phyloP scores from a whole-genome alignment of 2,888 invertebrate species.

The Lycocerus yunnanus region DNA sequence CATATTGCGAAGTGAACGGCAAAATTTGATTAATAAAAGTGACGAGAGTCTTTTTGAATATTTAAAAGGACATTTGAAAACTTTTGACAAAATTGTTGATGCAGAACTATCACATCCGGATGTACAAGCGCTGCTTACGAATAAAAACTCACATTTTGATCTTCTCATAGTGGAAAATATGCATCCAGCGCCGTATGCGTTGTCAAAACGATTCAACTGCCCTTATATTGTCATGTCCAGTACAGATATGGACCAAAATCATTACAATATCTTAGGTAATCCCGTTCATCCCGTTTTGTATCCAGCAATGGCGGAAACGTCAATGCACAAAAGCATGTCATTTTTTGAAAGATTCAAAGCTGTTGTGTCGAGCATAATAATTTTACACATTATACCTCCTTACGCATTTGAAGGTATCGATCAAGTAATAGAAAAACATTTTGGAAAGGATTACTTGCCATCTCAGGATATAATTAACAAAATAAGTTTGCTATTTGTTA shows the following conservation, averaged over 20 bases:
- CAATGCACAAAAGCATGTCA: neutral
- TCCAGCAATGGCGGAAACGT: constrained; percentile 38
- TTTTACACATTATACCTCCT: neutral
- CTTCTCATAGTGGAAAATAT: constrained; percentile 47
- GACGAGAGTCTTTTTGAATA: neutral
- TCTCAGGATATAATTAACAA: neutral
- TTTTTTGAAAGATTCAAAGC: neutral
- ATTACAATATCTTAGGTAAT: constrained; percentile 45
- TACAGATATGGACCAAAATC: constrained; percentile 39
- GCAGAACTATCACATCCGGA: constrained; percentile 33
- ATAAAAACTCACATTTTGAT: constrained; percentile 45
- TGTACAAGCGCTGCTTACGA: constrained; percentile 44
- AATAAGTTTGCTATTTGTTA: neutral
- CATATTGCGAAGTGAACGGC: neutral
- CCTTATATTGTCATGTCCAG: constrained; percentile 48
- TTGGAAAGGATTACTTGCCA: neutral
- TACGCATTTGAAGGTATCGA: no score
- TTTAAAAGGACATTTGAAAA: neutral
- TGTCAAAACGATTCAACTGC: constrained; percentile 45
- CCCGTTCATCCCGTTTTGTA: constrained; percentile 46
- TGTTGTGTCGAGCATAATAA: neutral
- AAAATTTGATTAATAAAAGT: neutral
- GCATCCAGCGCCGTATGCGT: constrained; percentile 40
- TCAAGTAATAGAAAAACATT: neutral
- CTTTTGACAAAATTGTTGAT: neutral